phyloP scores from a whole-genome alignment of 2,797 vertebrate species.

The Squalus acanthias region DNA sequence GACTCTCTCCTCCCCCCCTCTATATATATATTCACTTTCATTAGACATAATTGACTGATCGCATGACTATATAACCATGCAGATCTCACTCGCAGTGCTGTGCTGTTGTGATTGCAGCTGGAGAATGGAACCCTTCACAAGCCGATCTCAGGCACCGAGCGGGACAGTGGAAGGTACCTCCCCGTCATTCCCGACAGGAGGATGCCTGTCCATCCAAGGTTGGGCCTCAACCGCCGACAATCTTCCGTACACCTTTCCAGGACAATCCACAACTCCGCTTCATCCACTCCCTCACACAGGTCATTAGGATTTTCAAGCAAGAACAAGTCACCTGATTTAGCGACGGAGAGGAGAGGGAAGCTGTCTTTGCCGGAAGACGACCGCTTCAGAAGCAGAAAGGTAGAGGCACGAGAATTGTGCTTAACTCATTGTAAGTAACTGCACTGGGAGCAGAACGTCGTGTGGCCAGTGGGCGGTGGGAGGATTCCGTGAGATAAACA shows the following conservation, averaged over 20 bases:
- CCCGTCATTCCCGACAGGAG: constrained; percentile 55
- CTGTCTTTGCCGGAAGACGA: neutral
- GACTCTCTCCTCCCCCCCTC: no score
- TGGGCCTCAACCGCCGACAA: constrained; percentile 56
- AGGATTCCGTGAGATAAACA: no score
- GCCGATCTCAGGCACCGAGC: constrained; percentile 28
- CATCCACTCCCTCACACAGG: constrained; percentile 56
- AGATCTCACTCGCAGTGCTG: neutral
- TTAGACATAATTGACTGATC: neutral
- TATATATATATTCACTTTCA: neutral
- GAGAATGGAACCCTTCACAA: constrained; percentile 43
- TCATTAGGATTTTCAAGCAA: constrained; percentile 45
- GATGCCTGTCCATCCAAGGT: constrained; percentile 47
- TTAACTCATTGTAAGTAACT: neutral
- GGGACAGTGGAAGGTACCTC: constrained; percentile 51
- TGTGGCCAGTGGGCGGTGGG: neutral
- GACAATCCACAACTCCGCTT: constrained; percentile 56
- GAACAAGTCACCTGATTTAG: constrained; percentile 1
- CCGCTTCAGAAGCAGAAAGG: neutral
- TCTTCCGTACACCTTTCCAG: constrained; percentile 58
- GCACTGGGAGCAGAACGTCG: neutral
- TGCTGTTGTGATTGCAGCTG: constrained; percentile 44
- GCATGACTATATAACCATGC: no score
- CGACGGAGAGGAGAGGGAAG: neutral
- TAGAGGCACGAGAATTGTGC: neutral